Base-by-base conservation (phyloP, 2,888 invertebrate species). In the Acanthosepion pharaonis region DNA sequence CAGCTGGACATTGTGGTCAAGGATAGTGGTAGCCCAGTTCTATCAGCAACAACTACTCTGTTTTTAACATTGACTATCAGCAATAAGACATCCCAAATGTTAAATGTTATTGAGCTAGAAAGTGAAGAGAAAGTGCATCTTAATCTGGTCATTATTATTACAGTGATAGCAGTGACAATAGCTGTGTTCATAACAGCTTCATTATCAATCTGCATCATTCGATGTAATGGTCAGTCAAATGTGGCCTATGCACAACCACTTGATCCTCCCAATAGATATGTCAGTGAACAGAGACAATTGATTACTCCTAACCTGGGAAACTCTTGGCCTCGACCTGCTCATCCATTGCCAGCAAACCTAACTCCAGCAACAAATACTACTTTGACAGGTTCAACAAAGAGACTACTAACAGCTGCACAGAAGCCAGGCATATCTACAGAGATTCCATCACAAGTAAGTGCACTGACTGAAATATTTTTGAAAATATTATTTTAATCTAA, bases 31-130 rank as follows among this genome's bases (percentile, higher is more conserved):
- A 78, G 78, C 11, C 78, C 78, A n/a, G n/a, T 78, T 78, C 78
- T 78, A 78, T 78, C 78, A 78, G n/a, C 78, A 78, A 78, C 78
- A 78, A 78, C 78, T 78, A 78, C 78, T 78, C n/a, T 78, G 28
- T 78, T 78, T 78, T 78, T 78, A 78, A 78, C 78, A 78, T 15
- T 78, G 28, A 78, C 78, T 28, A 78, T 78, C 78, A 78, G 78
- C 78, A 78, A 78, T n/a, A 78, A 78, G 28, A 78, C 78, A 78
- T 78, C 78, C 3, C 9, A 78, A 78, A 78, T 78, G 64, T 25
- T 64, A 64, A 64, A 64, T 64, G 64, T 64, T 64, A 28, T 64
- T 64, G 25, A 64, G 64, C 78, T 78, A 9, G 28, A 78, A 8
- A 78, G 28, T 78, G 78, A 78, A 78, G 78, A 78, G 78, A 78